These are phyloP conservation scores for Blastobasis lacticolella DNA, from an alignment of 2,888 invertebrate genomes.

Conservation along the genomic window DNA sequence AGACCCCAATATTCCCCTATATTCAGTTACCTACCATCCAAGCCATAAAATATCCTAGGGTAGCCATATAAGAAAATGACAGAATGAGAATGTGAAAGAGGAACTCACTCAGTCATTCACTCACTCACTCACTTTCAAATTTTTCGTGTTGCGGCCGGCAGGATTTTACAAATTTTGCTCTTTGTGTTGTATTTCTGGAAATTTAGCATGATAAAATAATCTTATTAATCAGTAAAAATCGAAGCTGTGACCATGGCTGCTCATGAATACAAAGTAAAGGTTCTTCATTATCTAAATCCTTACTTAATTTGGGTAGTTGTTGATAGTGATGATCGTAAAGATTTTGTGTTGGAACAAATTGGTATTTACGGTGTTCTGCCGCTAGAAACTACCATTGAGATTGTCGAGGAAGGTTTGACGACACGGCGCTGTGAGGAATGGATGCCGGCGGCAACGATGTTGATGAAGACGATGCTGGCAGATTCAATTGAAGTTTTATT, in stretches of 20 bases:
- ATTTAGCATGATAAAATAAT: too few relatives aligned
- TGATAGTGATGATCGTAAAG: conserved; percentile 11
- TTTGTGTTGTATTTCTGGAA: too few relatives aligned
- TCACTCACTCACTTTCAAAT: too few relatives aligned
- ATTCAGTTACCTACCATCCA: too few relatives aligned
- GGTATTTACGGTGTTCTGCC: conserved; percentile 51
- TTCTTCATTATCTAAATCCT: conserved; percentile 43
- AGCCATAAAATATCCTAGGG: too few relatives aligned
- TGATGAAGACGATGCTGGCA: conserved; percentile 28
- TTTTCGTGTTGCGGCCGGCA: too few relatives aligned
- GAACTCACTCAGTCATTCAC: too few relatives aligned
- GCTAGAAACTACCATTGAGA: conserved; percentile 24
- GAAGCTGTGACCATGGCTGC: conserved; percentile 22
- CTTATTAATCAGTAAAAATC: too few relatives aligned
- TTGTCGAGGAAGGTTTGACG: conserved; percentile 19
- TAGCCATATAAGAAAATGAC: too few relatives aligned
- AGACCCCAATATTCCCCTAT: too few relatives aligned
- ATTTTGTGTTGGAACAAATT: conserved; percentile 44
- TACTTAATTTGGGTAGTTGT: conserved; percentile 45
- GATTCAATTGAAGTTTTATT: conserved; percentile 37
- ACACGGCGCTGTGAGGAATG: conserved; percentile 28
- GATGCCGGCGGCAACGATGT: conserved; percentile 31
- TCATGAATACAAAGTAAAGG: conserved; percentile 40
- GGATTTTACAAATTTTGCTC: too few relatives aligned
- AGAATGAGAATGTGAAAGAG: too few relatives aligned